Conservation (phyloP, 2,797 vertebrate species). For the Geotrypetes seraphini region DNA sequence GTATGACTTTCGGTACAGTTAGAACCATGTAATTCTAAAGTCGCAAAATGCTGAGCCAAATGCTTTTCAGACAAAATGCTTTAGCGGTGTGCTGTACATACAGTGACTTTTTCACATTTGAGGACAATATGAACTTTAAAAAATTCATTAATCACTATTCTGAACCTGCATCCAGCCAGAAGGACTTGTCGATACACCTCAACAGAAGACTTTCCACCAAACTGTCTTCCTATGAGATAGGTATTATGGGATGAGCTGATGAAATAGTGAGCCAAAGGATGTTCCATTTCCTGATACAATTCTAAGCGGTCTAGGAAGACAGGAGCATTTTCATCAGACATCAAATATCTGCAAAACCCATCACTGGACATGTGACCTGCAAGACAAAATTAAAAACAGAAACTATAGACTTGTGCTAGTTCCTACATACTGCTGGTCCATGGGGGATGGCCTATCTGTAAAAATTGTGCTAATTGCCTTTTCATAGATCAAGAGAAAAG, state of each 20-base stretch:
- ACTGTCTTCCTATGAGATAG: slow-evolving; percentile 91
- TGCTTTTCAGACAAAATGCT: too few species aligned
- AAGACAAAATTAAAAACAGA: background rate
- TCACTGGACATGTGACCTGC: slow-evolving; percentile 86
- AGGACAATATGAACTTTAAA: too few species aligned
- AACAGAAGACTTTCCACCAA: slow-evolving; percentile 91
- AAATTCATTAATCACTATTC: background rate
- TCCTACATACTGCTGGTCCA: too few species aligned
- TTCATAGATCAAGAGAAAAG: too few species aligned
- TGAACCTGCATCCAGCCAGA: slow-evolving; percentile 91
- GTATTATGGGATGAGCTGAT: slow-evolving; percentile 98
- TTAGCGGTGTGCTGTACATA: too few species aligned
- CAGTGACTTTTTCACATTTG: too few species aligned
- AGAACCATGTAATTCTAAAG: too few species aligned
- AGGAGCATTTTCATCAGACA: slow-evolving; percentile 96
- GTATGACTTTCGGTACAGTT: too few species aligned
- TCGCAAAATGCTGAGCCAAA: too few species aligned
- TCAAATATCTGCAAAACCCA: slow-evolving; percentile 92
- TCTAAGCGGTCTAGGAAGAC: slow-evolving; percentile 93
- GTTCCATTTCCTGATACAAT: slow-evolving; percentile 96
- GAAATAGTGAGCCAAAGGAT: slow-evolving; percentile 90
- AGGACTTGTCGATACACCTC: slow-evolving; percentile 97
- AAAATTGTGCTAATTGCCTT: too few species aligned
- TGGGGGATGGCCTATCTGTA: too few species aligned
- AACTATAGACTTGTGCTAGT: too few species aligned